phyloP scores from a whole-genome alignment of 37 sponge, comb jelly and placozoan genomes.

The Agelas oroides region DNA sequence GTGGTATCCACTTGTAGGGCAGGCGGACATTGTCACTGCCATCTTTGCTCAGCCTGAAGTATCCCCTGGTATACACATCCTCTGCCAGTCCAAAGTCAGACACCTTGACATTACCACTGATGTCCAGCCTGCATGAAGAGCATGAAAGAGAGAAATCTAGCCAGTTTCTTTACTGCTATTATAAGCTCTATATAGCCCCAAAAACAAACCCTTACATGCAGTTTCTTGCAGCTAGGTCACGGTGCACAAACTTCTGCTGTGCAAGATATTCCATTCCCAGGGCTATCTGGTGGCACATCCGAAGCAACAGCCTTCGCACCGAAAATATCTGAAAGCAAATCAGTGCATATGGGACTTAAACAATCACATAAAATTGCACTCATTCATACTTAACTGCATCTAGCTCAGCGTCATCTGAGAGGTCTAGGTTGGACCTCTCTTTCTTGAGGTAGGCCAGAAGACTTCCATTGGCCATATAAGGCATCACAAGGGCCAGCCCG shows the following conservation, averaged over 20 bases:
- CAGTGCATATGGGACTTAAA: too few relatives aligned
- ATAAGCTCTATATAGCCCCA: too few relatives aligned
- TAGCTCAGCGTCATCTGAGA: slow-evolving; percentile 14
- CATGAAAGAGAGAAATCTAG: too few relatives aligned
- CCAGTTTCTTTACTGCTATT: too few relatives aligned
- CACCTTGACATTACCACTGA: slow-evolving; percentile 21
- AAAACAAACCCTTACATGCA: slow-evolving; percentile 54
- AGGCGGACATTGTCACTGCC: slow-evolving; percentile 18
- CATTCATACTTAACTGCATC: neutral
- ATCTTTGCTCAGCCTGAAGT: slow-evolving; percentile 29
- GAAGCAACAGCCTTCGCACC: slow-evolving; percentile 16
- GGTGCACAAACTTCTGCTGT: slow-evolving; percentile 22
- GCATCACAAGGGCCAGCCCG: slow-evolving; percentile 31
- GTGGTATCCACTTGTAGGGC: slow-evolving; percentile 48
- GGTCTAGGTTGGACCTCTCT: slow-evolving; percentile 6
- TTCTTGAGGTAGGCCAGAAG: slow-evolving; percentile 46
- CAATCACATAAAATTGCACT: too few relatives aligned
- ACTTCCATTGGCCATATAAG: slow-evolving; percentile 60
- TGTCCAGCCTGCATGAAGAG: slow-evolving; percentile 17
- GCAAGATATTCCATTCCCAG: slow-evolving; percentile 45
- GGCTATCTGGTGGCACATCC: slow-evolving; percentile 41
- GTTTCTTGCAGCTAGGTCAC: slow-evolving; percentile 52
- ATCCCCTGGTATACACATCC: slow-evolving; percentile 35
- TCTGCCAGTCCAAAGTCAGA: slow-evolving; percentile 53
- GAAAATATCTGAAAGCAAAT: slow-evolving; percentile 5